Evolutionary conservation across 1,140 invertebrate genomes (phyloP).

Genomic region (Bombus terrestris): DNA sequence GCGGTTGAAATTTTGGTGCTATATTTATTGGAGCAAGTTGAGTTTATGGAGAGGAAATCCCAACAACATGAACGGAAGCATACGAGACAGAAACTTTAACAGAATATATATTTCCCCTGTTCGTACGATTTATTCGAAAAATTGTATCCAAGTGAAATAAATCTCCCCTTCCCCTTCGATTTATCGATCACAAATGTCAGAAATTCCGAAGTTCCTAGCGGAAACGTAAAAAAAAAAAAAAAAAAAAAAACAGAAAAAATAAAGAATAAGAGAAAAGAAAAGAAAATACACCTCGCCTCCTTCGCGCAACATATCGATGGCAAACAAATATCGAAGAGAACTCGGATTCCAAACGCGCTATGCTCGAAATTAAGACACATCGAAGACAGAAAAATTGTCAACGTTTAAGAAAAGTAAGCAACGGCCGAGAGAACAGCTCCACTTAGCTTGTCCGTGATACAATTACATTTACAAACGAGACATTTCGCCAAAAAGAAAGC

Average conservation of each 20-base stretch:
- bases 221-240: background rate
- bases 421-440: background rate
- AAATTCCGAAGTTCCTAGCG: background rate
- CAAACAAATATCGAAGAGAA: too few species aligned
- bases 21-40: too few species aligned
- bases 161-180: background rate
- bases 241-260: too few species aligned
- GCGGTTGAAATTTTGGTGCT: too few species aligned
- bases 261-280: too few species aligned
- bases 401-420: background rate
- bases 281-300: too few species aligned
- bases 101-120: background rate
- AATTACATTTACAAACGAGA: conserved; percentile 19
- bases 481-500: conserved; percentile 1
- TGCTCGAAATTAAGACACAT: background rate
- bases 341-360: background rate
- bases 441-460: background rate
- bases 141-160: background rate
- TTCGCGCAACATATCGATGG: background rate
- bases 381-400: background rate
- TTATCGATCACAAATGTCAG: background rate
- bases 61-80: too few species aligned
- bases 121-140: too few species aligned
- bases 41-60: too few species aligned
- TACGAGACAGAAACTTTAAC: background rate